phyloP scores from a whole-genome alignment of 2,113 vertebrate genomes.

The Trachemys scripta region DNA sequence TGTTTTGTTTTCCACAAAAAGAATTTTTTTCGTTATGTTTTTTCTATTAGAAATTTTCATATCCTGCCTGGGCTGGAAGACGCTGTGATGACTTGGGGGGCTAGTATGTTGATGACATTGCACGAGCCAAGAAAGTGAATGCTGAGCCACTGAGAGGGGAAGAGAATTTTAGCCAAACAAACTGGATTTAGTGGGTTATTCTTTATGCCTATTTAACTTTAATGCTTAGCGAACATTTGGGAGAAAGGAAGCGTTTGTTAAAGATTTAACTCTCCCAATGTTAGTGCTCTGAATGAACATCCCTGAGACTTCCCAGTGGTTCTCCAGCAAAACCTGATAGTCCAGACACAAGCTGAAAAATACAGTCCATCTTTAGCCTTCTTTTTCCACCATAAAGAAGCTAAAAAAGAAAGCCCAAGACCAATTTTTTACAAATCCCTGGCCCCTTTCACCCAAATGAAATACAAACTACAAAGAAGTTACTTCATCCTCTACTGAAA shows the following conservation, averaged over 20 bases:
- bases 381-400: background rate
- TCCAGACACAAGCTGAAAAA: background rate
- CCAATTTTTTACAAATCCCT: background rate
- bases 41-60: background rate
- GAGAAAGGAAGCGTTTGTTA: constrained; percentile 19
- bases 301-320: background rate
- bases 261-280: background rate
- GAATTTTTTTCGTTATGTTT: background rate
- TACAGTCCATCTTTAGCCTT: background rate
- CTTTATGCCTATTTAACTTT: background rate
- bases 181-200: background rate
- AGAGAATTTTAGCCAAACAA: background rate
- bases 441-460: background rate
- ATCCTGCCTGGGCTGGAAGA: background rate
- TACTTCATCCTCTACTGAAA: background rate
- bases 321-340: background rate
- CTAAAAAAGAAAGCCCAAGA: background rate
- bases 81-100: background rate
- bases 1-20: background rate
- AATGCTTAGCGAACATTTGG: background rate
- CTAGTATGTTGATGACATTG: fast-evolving
- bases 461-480: background rate
- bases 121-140: background rate
- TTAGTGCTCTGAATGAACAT: background rate
- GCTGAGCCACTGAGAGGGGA: fast-evolving